A percentile compares a stretch with the other conserved stretches of the same genome.
phyloP scores from a whole-genome alignment of 2,113 vertebrate species.

The Porphyrio hochstetteri region DNA sequence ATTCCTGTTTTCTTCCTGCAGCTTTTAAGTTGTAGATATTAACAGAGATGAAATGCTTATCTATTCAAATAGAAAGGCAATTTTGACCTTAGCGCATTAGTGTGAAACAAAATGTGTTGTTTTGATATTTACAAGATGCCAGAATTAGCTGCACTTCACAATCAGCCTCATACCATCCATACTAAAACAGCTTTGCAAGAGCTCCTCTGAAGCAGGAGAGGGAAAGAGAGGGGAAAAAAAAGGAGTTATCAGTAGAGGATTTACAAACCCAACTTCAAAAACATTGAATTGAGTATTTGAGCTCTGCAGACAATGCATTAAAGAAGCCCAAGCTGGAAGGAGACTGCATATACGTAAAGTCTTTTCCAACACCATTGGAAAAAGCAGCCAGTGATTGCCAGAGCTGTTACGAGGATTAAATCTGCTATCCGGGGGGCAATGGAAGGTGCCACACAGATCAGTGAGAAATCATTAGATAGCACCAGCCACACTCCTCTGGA shows the following conservation, averaged over 20 bases:
- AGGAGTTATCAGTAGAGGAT: neutral
- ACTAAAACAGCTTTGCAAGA: neutral
- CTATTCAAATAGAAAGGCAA: neutral
- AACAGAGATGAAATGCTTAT: neutral
- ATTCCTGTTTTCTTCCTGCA: neutral
- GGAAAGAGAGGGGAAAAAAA: no score
- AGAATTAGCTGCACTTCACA: slow-evolving; percentile 5
- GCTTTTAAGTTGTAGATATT: slow-evolving; percentile 4
- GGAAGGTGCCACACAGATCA: rapidly evolving
- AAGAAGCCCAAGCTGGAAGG: neutral
- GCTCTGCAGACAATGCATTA: neutral
- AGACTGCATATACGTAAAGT: neutral
- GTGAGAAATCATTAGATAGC: neutral
- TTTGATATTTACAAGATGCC: slow-evolving; percentile 41
- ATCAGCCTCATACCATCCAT: neutral
- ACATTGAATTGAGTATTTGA: neutral
- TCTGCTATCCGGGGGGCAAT: neutral
- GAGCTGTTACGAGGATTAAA: neutral
- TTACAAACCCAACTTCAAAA: neutral
- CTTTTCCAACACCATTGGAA: neutral
- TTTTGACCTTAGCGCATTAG: neutral
- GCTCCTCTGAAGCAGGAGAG: neutral
- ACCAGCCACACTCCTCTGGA: neutral
- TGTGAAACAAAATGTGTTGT: neutral
- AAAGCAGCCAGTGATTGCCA: rapidly evolving